These are phyloP conservation scores for Barypeithes pellucidus DNA, from an alignment of 2,888 invertebrate genomes.

Conservation along the genomic window DNA sequence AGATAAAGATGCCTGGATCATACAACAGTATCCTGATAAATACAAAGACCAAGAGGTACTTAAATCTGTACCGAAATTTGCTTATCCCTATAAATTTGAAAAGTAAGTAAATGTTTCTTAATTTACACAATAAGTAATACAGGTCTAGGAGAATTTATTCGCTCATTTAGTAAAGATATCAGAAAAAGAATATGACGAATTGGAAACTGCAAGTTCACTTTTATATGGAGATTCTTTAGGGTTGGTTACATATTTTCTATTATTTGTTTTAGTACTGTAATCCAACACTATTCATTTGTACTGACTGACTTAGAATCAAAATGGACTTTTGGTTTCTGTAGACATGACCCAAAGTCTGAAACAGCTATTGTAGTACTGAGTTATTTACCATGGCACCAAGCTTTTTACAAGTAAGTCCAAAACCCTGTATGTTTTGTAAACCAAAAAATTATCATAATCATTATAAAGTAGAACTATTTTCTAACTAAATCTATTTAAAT, in stretches of 20 bases:
- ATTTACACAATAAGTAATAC: background rate
- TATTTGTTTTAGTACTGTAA: conserved; percentile 79
- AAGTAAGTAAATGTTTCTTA: conserved; percentile 72
- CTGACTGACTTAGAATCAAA: conserved; percentile 95
- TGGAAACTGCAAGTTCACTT: too few relatives aligned
- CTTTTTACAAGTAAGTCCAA: conserved; percentile 88
- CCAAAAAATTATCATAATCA: too few relatives aligned
- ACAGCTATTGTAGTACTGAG: conserved; percentile 90
- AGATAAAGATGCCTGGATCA: conserved; percentile 80
- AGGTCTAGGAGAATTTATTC: background rate
- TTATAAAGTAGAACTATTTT: too few relatives aligned
- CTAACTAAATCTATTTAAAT: too few relatives aligned
- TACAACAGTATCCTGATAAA: conserved; percentile 88
- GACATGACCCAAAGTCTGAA: conserved; percentile 92
- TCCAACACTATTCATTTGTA: conserved; percentile 97
- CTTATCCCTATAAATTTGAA: conserved; percentile 88
- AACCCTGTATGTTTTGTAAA: too few relatives aligned
- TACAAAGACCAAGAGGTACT: conserved; percentile 90
- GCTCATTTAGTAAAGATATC: too few relatives aligned
- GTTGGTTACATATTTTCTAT: too few relatives aligned
- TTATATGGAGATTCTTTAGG: too few relatives aligned
- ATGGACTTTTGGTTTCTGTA: conserved; percentile 98
- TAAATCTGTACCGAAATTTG: conserved; percentile 91
- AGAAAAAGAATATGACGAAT: too few relatives aligned
- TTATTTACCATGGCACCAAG: conserved; percentile 96